Evolutionary conservation across 2,113 vertebrate species (phyloP), one percentile per base, ranked within the genome.

Genomic region (Lagopus muta): DNA sequence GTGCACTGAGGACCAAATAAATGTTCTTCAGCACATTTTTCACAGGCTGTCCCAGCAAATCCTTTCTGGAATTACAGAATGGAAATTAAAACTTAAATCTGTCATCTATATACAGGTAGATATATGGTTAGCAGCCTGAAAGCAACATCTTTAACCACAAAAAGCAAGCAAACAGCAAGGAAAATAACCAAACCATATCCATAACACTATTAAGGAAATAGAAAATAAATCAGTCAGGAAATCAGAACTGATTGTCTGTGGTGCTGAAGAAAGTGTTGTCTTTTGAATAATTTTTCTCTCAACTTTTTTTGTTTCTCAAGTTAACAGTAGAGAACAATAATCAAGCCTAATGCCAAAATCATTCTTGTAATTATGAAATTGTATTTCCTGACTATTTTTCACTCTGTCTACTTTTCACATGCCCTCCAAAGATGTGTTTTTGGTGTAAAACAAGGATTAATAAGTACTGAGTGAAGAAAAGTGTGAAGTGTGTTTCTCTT

Each of bases 21-120:
- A 61, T 97, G 97, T n/a, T 98, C 97, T 70, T 95, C 71, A 27
- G 92, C 86, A 85, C 99, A 99, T 58, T 95, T 97, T 96, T 99
- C 99, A 97, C 99, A 99, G n/a, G 98, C 98, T 8, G 98, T 98
- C 28, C 99, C 99, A 43, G 92, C 88, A 97, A 99, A 99, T 15
- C 97, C 97, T 73, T 89, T 92, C 99, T 99, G 95, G 85, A 93
- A 94, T 89, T 54, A 73, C 25, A 94, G 22, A 93, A 80, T 55
- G 27, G 38, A 86, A 75, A 84, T 79, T 0, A 82, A 50, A 57
- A 11, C 2, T 42, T 28, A 36, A 54, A 7, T 85, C 67, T 92
- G 25, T 74, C 45, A 38, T 50, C 13, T 91, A 0, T 28, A 9
- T 50, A 27, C 40, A 1, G 16, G 40, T 22, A 76, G 22, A 55